Base-by-base conservation (phyloP, 2,888 invertebrate species). In the Baronia brevicornis region DNA sequence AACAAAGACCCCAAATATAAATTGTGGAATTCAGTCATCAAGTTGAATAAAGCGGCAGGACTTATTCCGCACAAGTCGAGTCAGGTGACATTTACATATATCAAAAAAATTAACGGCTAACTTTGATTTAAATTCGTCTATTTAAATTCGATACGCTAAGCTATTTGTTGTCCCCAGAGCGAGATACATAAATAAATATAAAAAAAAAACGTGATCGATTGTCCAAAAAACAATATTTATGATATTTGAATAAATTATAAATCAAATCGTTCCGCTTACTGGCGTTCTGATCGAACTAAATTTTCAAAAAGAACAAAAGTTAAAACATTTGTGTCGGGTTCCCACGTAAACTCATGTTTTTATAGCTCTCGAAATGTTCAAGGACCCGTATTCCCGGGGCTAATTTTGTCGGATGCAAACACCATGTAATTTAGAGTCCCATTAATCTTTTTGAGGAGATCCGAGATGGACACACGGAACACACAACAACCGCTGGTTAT, bases 361-460 rank as follows among this genome's bases (percentile, higher is more conserved):
- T 72, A 64, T 60, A 51, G 44, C 45, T 45, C 36, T 53, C 57
- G 60, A 54, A 60, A 56, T 51, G 61, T 57, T 53, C 60, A 47
- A 46, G 51, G 57, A 50, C 49, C 51, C 57, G 54, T 61, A 54
- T 53, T 56, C 60, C 54, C 43, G 42, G 51, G 52, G 62, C 61
- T 71, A 74, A 75, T 79, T 77, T 73, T 50, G 61, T 61, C 55
- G 27, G 57, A 53, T 41, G 52, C 60, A 50, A 54, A 60, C 63
- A 74, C 72, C 68, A 62, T 77, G 65, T 79, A 79, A 80, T 79
- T 79, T 79, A 52, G 60, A 53, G 47, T 33, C 45, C 52, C 70
- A 78, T 80, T 70, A 74, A 79, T 77, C 77, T 72, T 72, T 18
- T 42, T 28, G 37, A 50, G 42, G 56, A 54, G 57, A 65, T 63